These are phyloP conservation scores for Sclerurus mexicanus DNA, from an alignment of 2,113 vertebrate genomes.

Conservation along the genomic window DNA sequence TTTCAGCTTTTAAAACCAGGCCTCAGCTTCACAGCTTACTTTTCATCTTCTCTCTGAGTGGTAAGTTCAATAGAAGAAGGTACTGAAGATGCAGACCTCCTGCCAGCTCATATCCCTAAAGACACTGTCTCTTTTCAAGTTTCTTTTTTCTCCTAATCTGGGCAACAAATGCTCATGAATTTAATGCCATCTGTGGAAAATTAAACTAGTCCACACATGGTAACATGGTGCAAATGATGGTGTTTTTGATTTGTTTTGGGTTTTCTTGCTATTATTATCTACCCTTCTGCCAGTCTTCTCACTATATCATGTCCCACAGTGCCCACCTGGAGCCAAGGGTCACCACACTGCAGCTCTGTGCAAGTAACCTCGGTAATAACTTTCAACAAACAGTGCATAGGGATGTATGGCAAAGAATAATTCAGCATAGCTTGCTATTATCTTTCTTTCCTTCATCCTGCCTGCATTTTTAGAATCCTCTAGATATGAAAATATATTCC, in stretches of 20 bases:
- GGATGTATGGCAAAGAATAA: neutral
- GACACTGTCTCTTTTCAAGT: neutral
- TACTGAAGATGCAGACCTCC: neutral
- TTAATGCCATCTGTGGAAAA: neutral
- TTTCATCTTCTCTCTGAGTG: neutral
- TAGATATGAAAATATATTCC: neutral
- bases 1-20: neutral
- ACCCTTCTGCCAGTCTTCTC: neutral
- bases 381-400: rapidly evolving
- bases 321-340: neutral
- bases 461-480: neutral
- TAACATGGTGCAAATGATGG: neutral
- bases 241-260: neutral
- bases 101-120: neutral
- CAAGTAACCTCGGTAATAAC: neutral
- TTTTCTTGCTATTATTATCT: neutral
- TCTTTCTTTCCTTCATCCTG: neutral
- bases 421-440: neutral
- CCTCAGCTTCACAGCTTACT: neutral
- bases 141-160: neutral
- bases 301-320: neutral
- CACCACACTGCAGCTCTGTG: neutral
- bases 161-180: neutral
- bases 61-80: neutral
- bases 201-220: neutral